A percentile compares a stretch with the other conserved stretches of the same genome.
Conservation (phyloP, 1,140 invertebrate species). For the Ceratina australensis region DNA sequence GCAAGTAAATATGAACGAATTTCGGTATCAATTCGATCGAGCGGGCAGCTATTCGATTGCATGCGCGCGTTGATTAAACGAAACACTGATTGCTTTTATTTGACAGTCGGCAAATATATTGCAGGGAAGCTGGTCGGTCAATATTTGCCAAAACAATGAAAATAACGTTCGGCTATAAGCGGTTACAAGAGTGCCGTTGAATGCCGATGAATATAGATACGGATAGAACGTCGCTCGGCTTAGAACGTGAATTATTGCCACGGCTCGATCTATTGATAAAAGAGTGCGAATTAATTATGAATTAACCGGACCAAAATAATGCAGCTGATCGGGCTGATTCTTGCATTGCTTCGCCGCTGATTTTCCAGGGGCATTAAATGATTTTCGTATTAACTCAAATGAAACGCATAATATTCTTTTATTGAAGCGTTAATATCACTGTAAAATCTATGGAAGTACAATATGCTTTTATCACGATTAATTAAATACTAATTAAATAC, state of each 20-base stretch:
- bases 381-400: too few species aligned
- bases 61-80: slow-evolving; percentile 30
- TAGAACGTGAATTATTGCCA: slow-evolving; percentile 15
- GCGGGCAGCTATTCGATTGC: background rate
- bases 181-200: slow-evolving; percentile 6
- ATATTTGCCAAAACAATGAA: slow-evolving; percentile 45
- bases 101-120: slow-evolving; percentile 43
- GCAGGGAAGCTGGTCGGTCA: slow-evolving; percentile 19
- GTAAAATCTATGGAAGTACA: too few species aligned
- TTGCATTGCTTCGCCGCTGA: too few species aligned
- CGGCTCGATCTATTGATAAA: slow-evolving; percentile 27
- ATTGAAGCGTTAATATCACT: too few species aligned
- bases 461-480: too few species aligned
- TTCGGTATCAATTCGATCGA: slow-evolving; percentile 18
- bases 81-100: slow-evolving; percentile 47
- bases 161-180: slow-evolving; percentile 33
- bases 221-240: background rate
- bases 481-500: too few species aligned
- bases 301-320: background rate
- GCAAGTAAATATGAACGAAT: slow-evolving; percentile 35
- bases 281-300: slow-evolving; percentile 16
- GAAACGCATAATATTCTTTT: too few species aligned
- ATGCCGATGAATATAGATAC: slow-evolving; percentile 23
- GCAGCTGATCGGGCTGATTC: too few species aligned
- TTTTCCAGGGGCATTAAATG: too few species aligned